Evolutionary conservation across 1,140 invertebrate genomes (phyloP).

Genomic region (Thaumetopoea pityocampa): DNA sequence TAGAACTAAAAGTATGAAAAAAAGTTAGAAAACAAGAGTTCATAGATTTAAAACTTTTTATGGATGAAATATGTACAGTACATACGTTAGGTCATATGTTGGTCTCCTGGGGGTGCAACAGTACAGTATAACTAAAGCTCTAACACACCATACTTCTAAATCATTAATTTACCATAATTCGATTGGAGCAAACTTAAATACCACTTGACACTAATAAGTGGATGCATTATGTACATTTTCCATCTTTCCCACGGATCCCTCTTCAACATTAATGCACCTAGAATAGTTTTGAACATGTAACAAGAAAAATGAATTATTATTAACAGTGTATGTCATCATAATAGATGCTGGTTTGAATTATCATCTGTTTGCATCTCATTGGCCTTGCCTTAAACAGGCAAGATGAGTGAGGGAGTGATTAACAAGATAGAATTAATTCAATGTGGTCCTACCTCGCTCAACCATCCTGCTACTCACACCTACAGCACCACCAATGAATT

Average conservation of each 20-base stretch:
- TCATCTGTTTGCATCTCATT: no score
- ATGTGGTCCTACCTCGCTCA: no score
- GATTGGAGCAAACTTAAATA: slow-evolving; percentile 74
- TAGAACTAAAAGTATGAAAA: slow-evolving; percentile 1
- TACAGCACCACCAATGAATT: no score
- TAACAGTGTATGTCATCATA: slow-evolving; percentile 5
- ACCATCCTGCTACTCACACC: no score
- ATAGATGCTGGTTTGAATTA: background rate
- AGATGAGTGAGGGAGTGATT: no score
- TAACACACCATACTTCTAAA: slow-evolving; percentile 36
- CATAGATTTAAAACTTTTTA: background rate
- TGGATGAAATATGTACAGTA: slow-evolving; percentile 10
- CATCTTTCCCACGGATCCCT: slow-evolving; percentile 73
- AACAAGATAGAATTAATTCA: no score
- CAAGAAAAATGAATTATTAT: slow-evolving; percentile 1
- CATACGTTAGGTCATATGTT: slow-evolving; percentile 5
- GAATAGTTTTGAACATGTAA: slow-evolving; percentile 55
- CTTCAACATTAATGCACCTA: slow-evolving; percentile 76
- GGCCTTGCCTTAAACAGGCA: no score
- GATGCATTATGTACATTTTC: slow-evolving; percentile 73
- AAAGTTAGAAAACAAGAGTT: background rate
- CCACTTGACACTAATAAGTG: slow-evolving; percentile 75
- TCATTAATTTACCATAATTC: slow-evolving; percentile 70
- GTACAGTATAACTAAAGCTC: slow-evolving; percentile 17
- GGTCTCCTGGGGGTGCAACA: slow-evolving; percentile 5